Evolutionary conservation across 2,888 invertebrate species (phyloP), one percentile per base, ranked within the genome.

Genomic region (Dasypolia templi): DNA sequence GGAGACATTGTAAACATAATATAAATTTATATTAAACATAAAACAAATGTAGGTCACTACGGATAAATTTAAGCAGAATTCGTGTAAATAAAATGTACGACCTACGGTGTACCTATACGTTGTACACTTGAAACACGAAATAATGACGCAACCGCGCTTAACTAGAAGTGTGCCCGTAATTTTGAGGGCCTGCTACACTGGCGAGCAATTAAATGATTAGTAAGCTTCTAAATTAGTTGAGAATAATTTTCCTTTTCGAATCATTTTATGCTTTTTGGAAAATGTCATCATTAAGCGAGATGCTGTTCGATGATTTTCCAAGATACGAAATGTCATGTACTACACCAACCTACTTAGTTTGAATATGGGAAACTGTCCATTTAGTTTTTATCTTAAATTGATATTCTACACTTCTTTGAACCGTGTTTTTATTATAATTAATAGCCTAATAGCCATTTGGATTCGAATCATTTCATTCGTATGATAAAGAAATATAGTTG

Each of bases 91-190:
- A 58, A 63, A 76, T 71, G 29, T 39, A 26, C n/a, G n/a, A n/a
- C n/a, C 14, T 26, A 63, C 58, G 53, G 17, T 46, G 51, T 65
- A 46, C 14, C 2, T 53, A 39, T 19, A 58, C 51, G 3, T 11
- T n/a, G 59, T 62, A 73, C 51, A 79, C 61, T 79, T 62, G 32
- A 73, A 56, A n/a, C 49, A 2, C 61, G n/a, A 66, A 73, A 77
- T 79, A 73, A 77, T 77, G 79, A 79, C 79, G 55, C 65, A 77
- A 42, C 44, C 53, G 29, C n/a, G 72, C 42, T 59, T 53, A 53
- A 61, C 64, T 32, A 51, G 58, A 72, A 65, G 44, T 73, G 61
- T 56, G n/a, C 61, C 35, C 22, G 51, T 63, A 79, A 79, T 77
- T 65, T 66, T n/a, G 26, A 66, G 66, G 22, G 56, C 7, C 19